These are phyloP conservation scores for Agonopterix alstromeriana DNA, from an alignment of 2,888 invertebrate species.

Conservation along the genomic window DNA sequence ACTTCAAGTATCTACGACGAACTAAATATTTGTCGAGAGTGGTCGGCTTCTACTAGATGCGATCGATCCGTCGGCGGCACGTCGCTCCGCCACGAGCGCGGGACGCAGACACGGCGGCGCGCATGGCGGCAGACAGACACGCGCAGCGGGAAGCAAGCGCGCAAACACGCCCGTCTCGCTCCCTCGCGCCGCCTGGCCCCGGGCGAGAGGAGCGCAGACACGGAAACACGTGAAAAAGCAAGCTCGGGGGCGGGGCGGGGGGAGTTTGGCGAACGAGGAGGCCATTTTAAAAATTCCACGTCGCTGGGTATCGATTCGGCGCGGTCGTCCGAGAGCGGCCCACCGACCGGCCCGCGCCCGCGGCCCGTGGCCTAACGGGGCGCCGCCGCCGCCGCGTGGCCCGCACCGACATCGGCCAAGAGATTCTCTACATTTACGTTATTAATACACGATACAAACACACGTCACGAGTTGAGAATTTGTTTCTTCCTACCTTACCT, in stretches of 20 bases:
- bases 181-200: constrained; percentile 1
- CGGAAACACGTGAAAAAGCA: constrained; percentile 54
- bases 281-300: constrained; percentile 40
- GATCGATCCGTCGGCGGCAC: constrained; percentile 18
- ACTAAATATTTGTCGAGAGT: background rate
- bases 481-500: no score
- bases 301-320: constrained; percentile 42
- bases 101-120: constrained; percentile 47
- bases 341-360: constrained; percentile 1
- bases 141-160: constrained; percentile 56
- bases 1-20: background rate
- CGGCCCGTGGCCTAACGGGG: background rate
- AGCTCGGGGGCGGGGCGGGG: constrained; percentile 41
- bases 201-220: constrained; percentile 25
- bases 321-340: constrained; percentile 6
- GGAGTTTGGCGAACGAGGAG: constrained; percentile 7
- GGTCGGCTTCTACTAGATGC: no score
- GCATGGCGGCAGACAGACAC: constrained; percentile 62
- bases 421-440: background rate
- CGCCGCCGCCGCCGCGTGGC: no score
- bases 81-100: constrained; percentile 38
- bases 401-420: background rate
- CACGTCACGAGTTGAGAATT: no score
- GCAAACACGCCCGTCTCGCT: constrained; percentile 16
- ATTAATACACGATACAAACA: no score